phyloP scores from a whole-genome alignment of 1,140 invertebrate species.

The Steinernema khuongi region DNA sequence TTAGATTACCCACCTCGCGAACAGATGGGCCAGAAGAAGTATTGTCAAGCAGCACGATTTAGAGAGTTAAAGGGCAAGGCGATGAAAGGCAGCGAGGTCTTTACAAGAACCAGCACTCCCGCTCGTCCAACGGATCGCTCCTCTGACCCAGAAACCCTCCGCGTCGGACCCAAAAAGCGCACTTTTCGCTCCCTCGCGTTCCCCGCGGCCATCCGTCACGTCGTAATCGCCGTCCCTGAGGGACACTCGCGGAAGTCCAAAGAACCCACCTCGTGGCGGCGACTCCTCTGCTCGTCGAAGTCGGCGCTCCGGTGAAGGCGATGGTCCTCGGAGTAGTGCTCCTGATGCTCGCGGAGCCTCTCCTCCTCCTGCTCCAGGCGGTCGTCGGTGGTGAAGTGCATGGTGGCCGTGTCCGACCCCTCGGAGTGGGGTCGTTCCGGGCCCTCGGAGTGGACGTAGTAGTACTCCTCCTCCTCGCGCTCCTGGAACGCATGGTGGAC shows the following conservation, averaged over 20 bases:
- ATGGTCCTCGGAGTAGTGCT: not conserved
- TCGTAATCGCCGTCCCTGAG: not conserved
- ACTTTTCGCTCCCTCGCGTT: not conserved
- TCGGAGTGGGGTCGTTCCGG: not conserved
- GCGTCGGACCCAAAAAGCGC: too few relatives aligned
- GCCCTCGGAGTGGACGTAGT: not conserved
- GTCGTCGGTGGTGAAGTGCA: not conserved
- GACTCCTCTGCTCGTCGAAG: not conserved
- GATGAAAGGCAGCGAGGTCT: too few relatives aligned
- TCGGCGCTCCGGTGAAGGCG: not conserved
- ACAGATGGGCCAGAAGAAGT: too few relatives aligned
- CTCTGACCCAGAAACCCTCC: too few relatives aligned
- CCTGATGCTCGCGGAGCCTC: not conserved
- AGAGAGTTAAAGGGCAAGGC: too few relatives aligned
- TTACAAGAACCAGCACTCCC: too few relatives aligned
- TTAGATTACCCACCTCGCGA: too few relatives aligned
- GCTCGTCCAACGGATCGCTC: too few relatives aligned
- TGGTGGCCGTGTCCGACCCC: not conserved
- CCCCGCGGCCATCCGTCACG: not conserved
- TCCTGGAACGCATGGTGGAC: not conserved
- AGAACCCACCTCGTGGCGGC: not conserved
- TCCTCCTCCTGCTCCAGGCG: not conserved
- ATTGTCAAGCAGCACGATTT: too few relatives aligned
- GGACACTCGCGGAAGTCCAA: not conserved
- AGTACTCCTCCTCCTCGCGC: slow-evolving; percentile 14